Base-by-base conservation (phyloP, 2,888 invertebrate genomes). In the Cheiracanthium punctorium region DNA sequence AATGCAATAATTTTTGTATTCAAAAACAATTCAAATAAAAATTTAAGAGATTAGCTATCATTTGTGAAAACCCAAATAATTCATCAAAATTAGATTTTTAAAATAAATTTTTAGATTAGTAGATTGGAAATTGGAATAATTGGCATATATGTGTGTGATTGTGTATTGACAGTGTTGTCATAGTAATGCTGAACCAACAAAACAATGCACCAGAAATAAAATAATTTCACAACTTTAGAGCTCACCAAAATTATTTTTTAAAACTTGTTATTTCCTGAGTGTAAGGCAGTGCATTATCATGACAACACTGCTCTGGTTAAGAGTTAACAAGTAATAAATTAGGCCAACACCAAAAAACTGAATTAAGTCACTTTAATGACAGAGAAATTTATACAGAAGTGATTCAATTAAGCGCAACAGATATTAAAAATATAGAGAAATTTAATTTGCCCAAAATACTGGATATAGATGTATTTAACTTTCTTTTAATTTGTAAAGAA, bases 281-380 rank as follows among this genome's bases (percentile, higher is more conserved):
- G 64, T 17, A 37, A 82, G n/a, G 87, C 87, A 87, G 87, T 87
- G 82, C 72, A 76, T 81, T 64, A 70, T 24, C 48, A 80, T 87
- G 87, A 87, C 82, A 87, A 87, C 82, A 87, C 82, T 75, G 87
- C 87, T 20, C 65, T 76, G n/a, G 70, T 41, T 20, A 33, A 74
- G 17, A 64, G 17, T 58, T 58, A 58, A 24, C 20, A 69, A 81
- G 77, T 80, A 81, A 81, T 64, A 72, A 82, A 85, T 80, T 80
- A 85, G 71, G 70, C 52, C 41, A 72, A 80, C 85, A 86, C 74
- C 73, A 79, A 65, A n/a, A 72, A 32, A 58, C 32, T 30, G 58
- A 65, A 67, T 48, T 8, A 77, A 43, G 32, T 72, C 20, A 29
- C 37, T 84, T 84, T 84, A 84, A 84, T 84, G 41, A 52, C 73